Evolutionary conservation across 1,140 invertebrate species (phyloP).

Genomic region (Elysia chlorotica): DNA sequence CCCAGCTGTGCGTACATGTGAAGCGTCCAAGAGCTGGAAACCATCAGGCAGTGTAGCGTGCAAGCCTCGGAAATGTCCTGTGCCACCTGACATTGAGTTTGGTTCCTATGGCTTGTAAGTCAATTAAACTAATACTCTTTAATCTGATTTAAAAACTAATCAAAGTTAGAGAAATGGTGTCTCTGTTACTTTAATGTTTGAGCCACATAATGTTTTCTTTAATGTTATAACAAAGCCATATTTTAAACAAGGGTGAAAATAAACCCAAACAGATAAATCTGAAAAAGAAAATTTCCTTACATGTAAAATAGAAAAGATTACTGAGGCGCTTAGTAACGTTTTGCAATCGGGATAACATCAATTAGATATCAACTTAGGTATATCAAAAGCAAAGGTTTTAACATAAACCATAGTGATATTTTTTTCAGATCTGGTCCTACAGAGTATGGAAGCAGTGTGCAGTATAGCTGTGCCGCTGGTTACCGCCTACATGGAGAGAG

Average conservation of each 20-base stretch:
- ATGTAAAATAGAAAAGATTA: too few species aligned
- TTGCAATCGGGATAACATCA: too few species aligned
- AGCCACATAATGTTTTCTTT: not conserved
- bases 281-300: too few species aligned
- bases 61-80: slow-evolving; percentile 39
- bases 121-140: too few species aligned
- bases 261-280: too few species aligned
- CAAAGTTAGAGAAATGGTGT: too few species aligned
- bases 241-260: too few species aligned
- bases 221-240: not conserved
- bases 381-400: too few species aligned
- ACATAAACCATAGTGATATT: too few species aligned
- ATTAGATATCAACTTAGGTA: too few species aligned
- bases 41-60: slow-evolving; percentile 51
- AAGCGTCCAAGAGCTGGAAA: slow-evolving; percentile 38
- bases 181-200: not conserved
- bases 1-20: slow-evolving; percentile 41
- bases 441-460: slow-evolving; percentile 78
- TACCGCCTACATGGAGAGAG: slow-evolving; percentile 45
- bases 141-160: too few species aligned
- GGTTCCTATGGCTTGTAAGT: slow-evolving; percentile 5
- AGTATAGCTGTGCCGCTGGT: slow-evolving; percentile 45
- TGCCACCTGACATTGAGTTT: slow-evolving; percentile 4
- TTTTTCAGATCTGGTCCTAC: not conserved
- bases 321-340: too few species aligned